These are phyloP conservation scores for Amphibalanus amphitrite DNA, from an alignment of 1,140 invertebrate genomes.

Conservation along the genomic window DNA sequence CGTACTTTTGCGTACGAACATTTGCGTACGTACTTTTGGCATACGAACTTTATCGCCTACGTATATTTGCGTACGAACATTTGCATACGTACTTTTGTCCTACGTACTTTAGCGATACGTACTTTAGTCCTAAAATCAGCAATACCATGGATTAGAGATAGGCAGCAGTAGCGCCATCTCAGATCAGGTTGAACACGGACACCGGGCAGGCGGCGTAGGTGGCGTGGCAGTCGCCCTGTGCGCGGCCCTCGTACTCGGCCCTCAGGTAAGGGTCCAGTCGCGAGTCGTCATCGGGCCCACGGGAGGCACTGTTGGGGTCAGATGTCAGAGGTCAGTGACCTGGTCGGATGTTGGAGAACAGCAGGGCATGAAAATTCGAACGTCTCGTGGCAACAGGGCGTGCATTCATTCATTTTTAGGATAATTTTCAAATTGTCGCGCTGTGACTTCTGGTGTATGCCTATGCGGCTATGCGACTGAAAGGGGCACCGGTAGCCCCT, in stretches of 20 bases:
- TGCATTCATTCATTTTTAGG: background rate
- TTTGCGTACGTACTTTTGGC: no score
- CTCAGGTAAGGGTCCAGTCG: conserved; percentile 8
- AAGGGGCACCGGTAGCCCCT: background rate
- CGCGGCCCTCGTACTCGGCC: conserved; percentile 13
- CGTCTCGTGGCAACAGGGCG: background rate
- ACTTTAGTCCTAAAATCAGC: no score
- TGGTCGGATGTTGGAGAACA: no score
- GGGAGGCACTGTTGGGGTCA: background rate
- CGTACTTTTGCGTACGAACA: no score
- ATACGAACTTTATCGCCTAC: no score
- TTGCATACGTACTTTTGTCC: no score
- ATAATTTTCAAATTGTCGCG: background rate
- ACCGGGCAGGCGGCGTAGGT: conserved; percentile 10
- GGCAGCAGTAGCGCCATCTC: background rate
- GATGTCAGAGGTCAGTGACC: background rate
- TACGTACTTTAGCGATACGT: no score
- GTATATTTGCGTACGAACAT: no score
- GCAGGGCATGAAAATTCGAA: no score
- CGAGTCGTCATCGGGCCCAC: background rate
- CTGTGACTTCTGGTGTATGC: no score
- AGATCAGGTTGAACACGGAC: conserved; percentile 7
- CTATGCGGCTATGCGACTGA: no score
- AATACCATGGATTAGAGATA: no score
- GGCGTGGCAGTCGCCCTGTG: conserved; percentile 3